These are phyloP conservation scores for Priocnemis perturbator DNA, from an alignment of 2,888 invertebrate genomes.

Conservation along the genomic window DNA sequence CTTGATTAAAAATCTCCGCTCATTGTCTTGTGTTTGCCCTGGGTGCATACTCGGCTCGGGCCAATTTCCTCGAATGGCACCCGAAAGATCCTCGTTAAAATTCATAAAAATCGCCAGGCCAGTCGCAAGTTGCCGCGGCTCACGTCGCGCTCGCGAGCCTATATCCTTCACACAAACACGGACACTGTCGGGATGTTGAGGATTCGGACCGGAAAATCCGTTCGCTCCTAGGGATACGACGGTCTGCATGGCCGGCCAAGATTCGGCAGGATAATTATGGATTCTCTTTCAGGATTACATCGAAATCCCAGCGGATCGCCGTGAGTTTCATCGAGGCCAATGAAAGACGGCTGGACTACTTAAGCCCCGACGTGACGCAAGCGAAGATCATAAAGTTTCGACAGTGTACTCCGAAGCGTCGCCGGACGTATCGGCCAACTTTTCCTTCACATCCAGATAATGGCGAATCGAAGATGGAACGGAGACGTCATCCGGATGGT, in stretches of 20 bases:
- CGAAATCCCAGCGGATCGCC: constrained; percentile 62
- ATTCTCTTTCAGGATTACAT: constrained; percentile 69
- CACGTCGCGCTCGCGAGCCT: not conserved
- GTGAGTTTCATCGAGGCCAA: constrained; percentile 52
- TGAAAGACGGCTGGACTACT: constrained; percentile 62
- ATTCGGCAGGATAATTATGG: constrained; percentile 64
- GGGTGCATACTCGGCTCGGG: constrained; percentile 66
- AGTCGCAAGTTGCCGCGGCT: not conserved
- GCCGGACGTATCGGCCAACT: too few species aligned
- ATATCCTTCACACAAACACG: not conserved
- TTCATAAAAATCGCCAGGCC: constrained; percentile 59
- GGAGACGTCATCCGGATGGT: not conserved
- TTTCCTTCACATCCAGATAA: too few species aligned
- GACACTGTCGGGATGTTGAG: not conserved
- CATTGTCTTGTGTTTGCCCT: constrained; percentile 73
- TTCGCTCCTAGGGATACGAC: constrained; percentile 7
- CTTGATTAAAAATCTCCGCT: constrained; percentile 72
- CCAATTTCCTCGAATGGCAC: constrained; percentile 63
- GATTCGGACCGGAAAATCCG: not conserved
- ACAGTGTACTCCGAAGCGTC: not conserved
- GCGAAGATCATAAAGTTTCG: constrained; percentile 56
- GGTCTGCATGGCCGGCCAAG: constrained; percentile 1
- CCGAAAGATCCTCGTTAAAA: constrained; percentile 60
- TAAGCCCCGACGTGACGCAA: constrained; percentile 47
- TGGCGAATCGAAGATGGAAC: too few species aligned